Percentiles rank a stretch among this genome's conserved stretches.
These are phyloP conservation scores for Heliconius aoede DNA, from an alignment of 2,888 invertebrate genomes.

Conservation along the genomic window DNA sequence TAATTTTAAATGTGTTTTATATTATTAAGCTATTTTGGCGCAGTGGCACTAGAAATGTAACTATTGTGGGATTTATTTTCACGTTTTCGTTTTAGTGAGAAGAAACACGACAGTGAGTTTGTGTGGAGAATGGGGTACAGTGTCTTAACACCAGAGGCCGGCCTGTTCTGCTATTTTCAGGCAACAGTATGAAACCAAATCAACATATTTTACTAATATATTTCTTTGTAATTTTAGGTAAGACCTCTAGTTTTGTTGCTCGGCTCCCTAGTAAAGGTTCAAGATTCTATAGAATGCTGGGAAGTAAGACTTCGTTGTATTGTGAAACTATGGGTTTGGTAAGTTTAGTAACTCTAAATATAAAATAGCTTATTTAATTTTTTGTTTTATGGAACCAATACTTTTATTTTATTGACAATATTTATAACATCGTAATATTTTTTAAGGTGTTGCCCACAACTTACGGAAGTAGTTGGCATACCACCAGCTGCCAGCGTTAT, in stretches of 20 bases:
- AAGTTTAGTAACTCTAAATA: slow-evolving; percentile 47
- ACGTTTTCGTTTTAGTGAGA: too few species aligned
- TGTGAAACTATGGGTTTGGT: slow-evolving; percentile 90
- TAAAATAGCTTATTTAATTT: background rate
- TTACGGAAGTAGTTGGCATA: slow-evolving; percentile 78
- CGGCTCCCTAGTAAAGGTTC: slow-evolving; percentile 94
- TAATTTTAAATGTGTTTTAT: background rate
- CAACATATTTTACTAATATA: background rate
- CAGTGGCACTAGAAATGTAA: too few species aligned
- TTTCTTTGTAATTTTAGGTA: slow-evolving; percentile 74
- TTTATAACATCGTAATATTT: slow-evolving; percentile 10
- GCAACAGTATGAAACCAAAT: too few species aligned
- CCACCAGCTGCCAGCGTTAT: slow-evolving; percentile 72
- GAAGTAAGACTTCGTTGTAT: slow-evolving; percentile 95
- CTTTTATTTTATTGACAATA: background rate
- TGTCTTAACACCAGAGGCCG: too few species aligned
- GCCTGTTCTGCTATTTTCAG: too few species aligned
- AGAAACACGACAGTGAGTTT: too few species aligned
- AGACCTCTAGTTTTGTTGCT: slow-evolving; percentile 95
- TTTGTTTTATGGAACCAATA: background rate
- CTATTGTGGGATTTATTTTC: too few species aligned
- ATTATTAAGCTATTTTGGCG: too few species aligned
- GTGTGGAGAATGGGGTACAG: too few species aligned
- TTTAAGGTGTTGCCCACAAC: slow-evolving; percentile 77
- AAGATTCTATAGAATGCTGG: slow-evolving; percentile 94